Percentiles rank a stretch among this genome's conserved stretches.
Conservation (phyloP, 2,888 invertebrate genomes). For the Nudaria mundana region DNA sequence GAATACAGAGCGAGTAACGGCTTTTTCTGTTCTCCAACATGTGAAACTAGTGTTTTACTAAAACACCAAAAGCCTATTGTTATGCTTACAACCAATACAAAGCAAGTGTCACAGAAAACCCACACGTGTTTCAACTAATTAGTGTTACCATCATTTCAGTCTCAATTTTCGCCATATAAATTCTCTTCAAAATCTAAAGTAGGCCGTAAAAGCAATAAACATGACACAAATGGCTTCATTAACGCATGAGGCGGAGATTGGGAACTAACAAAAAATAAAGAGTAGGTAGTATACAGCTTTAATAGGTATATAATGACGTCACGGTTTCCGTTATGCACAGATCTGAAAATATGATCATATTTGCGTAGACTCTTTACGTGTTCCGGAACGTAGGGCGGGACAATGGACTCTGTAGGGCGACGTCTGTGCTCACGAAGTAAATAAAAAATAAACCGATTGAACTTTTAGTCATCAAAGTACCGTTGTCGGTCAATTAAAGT, state of each 20-base stretch:
- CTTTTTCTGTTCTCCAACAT: neutral
- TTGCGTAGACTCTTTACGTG: slow-evolving; percentile 52
- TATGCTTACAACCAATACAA: too few species aligned
- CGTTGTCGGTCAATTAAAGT: slow-evolving; percentile 30
- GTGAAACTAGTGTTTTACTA: too few species aligned
- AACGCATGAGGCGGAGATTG: slow-evolving; percentile 65
- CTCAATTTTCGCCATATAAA: slow-evolving; percentile 77
- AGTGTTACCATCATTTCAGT: slow-evolving; percentile 57
- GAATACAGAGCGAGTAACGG: neutral
- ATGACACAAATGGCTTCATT: slow-evolving; percentile 79
- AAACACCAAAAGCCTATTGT: too few species aligned
- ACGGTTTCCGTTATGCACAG: slow-evolving; percentile 69
- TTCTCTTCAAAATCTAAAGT: slow-evolving; percentile 71
- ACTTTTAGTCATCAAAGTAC: slow-evolving; percentile 26
- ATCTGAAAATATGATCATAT: slow-evolving; percentile 63
- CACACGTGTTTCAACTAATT: slow-evolving; percentile 60
- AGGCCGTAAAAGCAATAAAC: slow-evolving; percentile 76
- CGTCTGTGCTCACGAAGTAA: slow-evolving; percentile 17
- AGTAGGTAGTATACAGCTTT: slow-evolving; percentile 53
- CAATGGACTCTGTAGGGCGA: slow-evolving; percentile 27
- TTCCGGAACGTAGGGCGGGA: slow-evolving; percentile 51
- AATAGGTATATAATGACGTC: slow-evolving; percentile 75
- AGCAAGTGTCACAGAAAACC: slow-evolving; percentile 17
- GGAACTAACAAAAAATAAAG: slow-evolving; percentile 67
- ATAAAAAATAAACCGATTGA: slow-evolving; percentile 25